These are phyloP conservation scores for Myrmecobius fasciatus DNA, from an alignment of 2,113 vertebrate species.

Conservation along the genomic window DNA sequence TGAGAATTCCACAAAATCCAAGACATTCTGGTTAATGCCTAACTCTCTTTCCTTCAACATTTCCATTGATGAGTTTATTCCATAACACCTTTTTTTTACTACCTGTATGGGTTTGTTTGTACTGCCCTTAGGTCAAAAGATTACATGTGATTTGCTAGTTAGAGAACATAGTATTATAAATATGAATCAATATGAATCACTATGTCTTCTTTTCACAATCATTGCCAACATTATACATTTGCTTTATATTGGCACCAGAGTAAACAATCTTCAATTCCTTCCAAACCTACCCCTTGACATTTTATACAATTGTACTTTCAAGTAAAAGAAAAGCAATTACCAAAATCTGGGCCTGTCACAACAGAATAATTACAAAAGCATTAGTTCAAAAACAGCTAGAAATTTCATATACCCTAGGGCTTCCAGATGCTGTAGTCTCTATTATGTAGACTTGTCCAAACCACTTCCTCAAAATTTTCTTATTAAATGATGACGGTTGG, in stretches of 20 bases:
- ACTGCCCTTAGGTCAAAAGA: slow-evolving; percentile 12
- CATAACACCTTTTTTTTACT: slow-evolving; percentile 45
- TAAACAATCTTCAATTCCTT: not conserved
- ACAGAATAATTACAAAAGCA: not conserved
- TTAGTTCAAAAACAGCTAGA: not conserved
- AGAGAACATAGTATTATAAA: slow-evolving; percentile 10
- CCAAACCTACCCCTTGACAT: too few species aligned
- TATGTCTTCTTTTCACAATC: slow-evolving; percentile 20
- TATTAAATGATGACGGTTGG: not conserved
- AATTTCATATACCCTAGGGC: slow-evolving; percentile 13
- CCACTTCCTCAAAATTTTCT: not conserved
- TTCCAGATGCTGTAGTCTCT: not conserved
- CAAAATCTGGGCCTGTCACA: not conserved
- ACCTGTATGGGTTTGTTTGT: slow-evolving; percentile 17
- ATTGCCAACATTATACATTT: slow-evolving; percentile 26
- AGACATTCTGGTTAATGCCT: slow-evolving; percentile 66
- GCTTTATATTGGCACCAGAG: not conserved
- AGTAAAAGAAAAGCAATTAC: not conserved
- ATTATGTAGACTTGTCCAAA: not conserved
- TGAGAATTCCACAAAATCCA: slow-evolving; percentile 49
- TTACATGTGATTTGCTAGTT: slow-evolving; percentile 6
- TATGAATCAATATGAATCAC: slow-evolving; percentile 8
- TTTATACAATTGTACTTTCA: not conserved
- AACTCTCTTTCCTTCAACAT: slow-evolving; percentile 11
- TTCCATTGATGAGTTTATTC: slow-evolving; percentile 48